A percentile compares a stretch with the other conserved stretches of the same genome.
These are phyloP conservation scores for Enchytraeus crypticus DNA, from an alignment of 2,888 invertebrate species.

Conservation along the genomic window DNA sequence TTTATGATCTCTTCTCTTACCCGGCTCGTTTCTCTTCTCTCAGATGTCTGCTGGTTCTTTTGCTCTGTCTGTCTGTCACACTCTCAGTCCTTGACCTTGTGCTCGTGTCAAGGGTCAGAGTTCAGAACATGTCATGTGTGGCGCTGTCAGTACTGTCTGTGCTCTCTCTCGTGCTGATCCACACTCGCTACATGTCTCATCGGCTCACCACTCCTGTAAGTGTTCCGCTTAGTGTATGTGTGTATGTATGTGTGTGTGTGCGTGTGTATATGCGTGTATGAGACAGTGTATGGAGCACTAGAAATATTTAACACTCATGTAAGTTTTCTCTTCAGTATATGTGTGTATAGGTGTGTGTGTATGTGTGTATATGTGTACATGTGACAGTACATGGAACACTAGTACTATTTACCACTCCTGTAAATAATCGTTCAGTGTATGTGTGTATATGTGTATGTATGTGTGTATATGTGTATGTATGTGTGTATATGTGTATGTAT, in stretches of 20 bases:
- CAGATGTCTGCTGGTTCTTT: neutral
- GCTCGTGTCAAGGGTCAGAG: neutral
- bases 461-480: constrained; percentile 14
- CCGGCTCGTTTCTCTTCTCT: neutral
- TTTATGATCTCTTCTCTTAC: neutral
- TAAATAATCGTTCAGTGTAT: neutral
- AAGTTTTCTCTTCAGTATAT: too few species aligned
- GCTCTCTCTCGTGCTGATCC: neutral
- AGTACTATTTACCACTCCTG: too few species aligned
- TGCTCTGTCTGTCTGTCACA: neutral
- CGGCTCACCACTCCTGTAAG: too few species aligned
- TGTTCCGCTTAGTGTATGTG: constrained; percentile 1
- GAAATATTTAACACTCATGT: too few species aligned
- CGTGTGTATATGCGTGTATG: neutral
- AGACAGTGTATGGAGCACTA: too few species aligned
- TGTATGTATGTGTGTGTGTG: neutral
- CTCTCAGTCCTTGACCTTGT: neutral
- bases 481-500: constrained; percentile 18
- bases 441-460: constrained; percentile 12
- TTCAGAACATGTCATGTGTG: neutral
- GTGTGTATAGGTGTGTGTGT: too few species aligned
- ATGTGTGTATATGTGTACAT: too few species aligned
- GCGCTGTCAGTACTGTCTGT: neutral
- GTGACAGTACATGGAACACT: too few species aligned
- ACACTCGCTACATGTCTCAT: neutral